Percentiles rank a stretch among this genome's conserved stretches.
These are phyloP conservation scores for Pomatorhinus ruficollis DNA, from an alignment of 2,113 vertebrate species.

Conservation along the genomic window DNA sequence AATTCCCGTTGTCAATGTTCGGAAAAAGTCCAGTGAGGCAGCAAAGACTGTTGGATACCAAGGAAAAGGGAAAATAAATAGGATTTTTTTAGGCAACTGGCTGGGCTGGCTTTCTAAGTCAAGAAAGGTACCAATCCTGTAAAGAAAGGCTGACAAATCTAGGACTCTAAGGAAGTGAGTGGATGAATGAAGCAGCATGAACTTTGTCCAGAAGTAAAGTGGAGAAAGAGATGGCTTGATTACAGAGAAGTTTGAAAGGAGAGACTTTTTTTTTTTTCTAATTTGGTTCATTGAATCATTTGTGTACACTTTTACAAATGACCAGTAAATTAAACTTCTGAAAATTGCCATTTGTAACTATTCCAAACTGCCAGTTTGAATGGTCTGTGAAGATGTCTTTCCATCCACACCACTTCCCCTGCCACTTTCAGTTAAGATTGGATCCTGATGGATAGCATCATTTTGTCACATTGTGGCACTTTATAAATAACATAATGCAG, in stretches of 20 bases:
- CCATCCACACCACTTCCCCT: conserved; percentile 59
- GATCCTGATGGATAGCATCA: conserved; percentile 68
- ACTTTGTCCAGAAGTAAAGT: neutral
- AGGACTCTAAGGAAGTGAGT: neutral
- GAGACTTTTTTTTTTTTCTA: conserved; percentile 9
- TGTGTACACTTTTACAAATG: conserved; percentile 64
- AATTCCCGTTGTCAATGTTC: neutral
- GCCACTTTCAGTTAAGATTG: conserved; percentile 70
- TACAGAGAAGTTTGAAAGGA: conserved; percentile 31
- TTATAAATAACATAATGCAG: conserved; percentile 69
- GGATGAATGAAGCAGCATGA: neutral
- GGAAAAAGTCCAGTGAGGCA: neutral
- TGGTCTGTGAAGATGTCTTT: conserved; percentile 50
- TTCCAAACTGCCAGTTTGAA: conserved; percentile 60
- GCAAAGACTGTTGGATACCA: neutral
- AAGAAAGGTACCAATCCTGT: neutral
- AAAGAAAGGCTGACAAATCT: neutral
- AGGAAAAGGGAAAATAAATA: neutral
- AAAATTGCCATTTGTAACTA: conserved; percentile 62
- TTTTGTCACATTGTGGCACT: conserved; percentile 66
- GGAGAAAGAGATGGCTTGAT: neutral
- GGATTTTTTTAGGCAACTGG: neutral
- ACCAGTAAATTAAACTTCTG: conserved; percentile 69
- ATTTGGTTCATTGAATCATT: conserved; percentile 48
- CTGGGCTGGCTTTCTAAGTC: neutral